Evolutionary conservation across 2,888 invertebrate genomes (phyloP).

Genomic region (Drosophila nr. perissopoda): DNA sequence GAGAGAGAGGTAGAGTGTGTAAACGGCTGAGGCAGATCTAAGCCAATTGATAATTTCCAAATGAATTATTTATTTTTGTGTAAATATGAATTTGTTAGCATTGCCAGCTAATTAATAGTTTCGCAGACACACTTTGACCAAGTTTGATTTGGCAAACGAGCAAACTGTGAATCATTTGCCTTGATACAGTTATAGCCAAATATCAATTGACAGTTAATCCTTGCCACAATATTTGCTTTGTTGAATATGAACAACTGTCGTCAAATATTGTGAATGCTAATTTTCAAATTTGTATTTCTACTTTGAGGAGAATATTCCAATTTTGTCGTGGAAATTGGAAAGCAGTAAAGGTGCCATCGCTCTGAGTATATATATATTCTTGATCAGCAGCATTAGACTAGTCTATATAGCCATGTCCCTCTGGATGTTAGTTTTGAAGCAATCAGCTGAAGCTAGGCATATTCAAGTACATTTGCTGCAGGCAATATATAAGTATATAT

Average conservation of each 20-base stretch:
- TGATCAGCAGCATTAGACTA: neutral
- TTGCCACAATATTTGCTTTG: neutral
- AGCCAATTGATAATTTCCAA: constrained; percentile 15
- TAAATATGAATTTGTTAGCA: constrained; percentile 53
- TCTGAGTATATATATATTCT: neutral
- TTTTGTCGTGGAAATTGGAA: neutral
- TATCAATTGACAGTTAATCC: constrained; percentile 3
- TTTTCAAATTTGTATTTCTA: no score
- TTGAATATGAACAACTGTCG: neutral
- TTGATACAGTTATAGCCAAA: constrained; percentile 1
- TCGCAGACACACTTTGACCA: constrained; percentile 15
- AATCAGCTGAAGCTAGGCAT: no score
- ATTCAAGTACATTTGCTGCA: neutral
- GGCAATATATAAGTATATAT: neutral
- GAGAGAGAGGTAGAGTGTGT: neutral
- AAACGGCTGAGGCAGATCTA: neutral
- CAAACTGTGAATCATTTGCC: constrained; percentile 15
- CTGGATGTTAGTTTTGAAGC: accelerated
- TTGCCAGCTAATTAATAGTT: constrained; percentile 47
- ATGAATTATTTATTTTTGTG: constrained; percentile 68
- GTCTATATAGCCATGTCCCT: neutral
- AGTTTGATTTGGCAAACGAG: constrained; percentile 30
- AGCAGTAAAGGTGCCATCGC: accelerated
- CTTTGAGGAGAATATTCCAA: neutral
- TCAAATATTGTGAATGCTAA: neutral